Evolutionary conservation across 2,888 invertebrate species (phyloP), one percentile per base, ranked within the genome.

Genomic region (Parascotia fuliginaria): DNA sequence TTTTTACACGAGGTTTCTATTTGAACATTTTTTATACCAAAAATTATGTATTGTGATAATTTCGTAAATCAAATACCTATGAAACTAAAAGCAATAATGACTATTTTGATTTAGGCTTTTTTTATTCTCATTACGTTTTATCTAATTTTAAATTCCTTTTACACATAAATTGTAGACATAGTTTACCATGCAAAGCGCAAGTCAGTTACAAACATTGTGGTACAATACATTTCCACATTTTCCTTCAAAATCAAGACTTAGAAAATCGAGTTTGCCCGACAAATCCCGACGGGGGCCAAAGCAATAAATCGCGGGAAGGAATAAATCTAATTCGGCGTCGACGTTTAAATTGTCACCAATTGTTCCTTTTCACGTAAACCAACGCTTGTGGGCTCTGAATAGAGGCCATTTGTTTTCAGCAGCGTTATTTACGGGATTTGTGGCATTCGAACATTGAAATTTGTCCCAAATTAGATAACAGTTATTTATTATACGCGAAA

Each of bases 311-410:
- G 66, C 60, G 48, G 53, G 16, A 65, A 73, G 73, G 70, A 66
- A 88, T 89, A 89, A 89, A 89, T 88, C 89, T 86, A 81, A 83
- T 87, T 89, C 82, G 81, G 72, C 73, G 82, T 60, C 73, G 87
- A 85, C 86, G 72, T 79, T 81, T 84, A 85, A 79, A 83, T 81
- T 78, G 84, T 75, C 62, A 64, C 63, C 70, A 75, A 75, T 75
- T 75, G 79, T 76, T 69, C 73, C 70, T 70, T 70, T 79, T 73
- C 61, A 70, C 68, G 64, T 52, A 55, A 56, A 44, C 47, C 57
- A 48, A 53, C 55, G 48, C 34, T 54, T 65, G 66, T 36, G 61
- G 42, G 42, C 28, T 38, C 32, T 46, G 44, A 60, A 60, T 64
- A 60, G 61, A 34, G 45, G 43, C 52, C 57, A 64, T 69, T 71